Percentiles rank a stretch among this genome's conserved stretches.
Evolutionary conservation across 2,888 invertebrate species (phyloP).

Genomic region (Cheilosia scutellata): DNA sequence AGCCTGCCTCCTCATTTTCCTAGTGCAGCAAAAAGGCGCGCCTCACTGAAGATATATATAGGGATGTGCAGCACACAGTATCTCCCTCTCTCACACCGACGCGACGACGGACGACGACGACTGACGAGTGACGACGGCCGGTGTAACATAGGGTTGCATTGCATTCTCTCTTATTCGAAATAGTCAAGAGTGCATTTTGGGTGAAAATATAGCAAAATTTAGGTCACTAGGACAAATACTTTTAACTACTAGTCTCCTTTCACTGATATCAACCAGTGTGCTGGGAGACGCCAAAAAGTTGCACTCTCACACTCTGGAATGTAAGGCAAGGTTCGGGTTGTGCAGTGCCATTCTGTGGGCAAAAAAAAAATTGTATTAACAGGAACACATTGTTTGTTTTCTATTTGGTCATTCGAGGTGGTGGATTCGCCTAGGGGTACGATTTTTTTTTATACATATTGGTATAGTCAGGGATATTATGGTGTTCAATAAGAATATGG

Average conservation of each 20-base stretch:
- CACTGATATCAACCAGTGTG: conserved; percentile 64
- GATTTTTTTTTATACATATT: conserved; percentile 1
- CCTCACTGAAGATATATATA: background rate
- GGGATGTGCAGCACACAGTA: conserved; percentile 39
- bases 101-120: background rate
- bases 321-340: conserved; percentile 50
- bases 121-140: background rate
- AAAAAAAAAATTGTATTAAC: conserved; percentile 38
- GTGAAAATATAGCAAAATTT: conserved; percentile 51
- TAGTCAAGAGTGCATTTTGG: conserved; percentile 34
- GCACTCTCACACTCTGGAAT: conserved; percentile 45
- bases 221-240: conserved; percentile 72
- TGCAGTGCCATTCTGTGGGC: conserved; percentile 49
- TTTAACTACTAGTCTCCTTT: conserved; percentile 30
- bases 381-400: conserved; percentile 40
- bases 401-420: conserved; percentile 11
- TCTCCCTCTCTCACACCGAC: background rate
- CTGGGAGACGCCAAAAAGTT: conserved; percentile 60
- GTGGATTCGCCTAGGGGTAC: conserved; percentile 22
- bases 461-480: background rate
- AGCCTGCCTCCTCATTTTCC: conserved; percentile 48
- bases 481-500: conserved; percentile 39
- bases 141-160: conserved; percentile 58
- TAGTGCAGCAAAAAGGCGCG: conserved; percentile 10
- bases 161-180: conserved; percentile 39